Percentiles rank a stretch among this genome's conserved stretches.
Conservation (phyloP, 1,140 invertebrate species). For the Latrodectus geometricus region DNA sequence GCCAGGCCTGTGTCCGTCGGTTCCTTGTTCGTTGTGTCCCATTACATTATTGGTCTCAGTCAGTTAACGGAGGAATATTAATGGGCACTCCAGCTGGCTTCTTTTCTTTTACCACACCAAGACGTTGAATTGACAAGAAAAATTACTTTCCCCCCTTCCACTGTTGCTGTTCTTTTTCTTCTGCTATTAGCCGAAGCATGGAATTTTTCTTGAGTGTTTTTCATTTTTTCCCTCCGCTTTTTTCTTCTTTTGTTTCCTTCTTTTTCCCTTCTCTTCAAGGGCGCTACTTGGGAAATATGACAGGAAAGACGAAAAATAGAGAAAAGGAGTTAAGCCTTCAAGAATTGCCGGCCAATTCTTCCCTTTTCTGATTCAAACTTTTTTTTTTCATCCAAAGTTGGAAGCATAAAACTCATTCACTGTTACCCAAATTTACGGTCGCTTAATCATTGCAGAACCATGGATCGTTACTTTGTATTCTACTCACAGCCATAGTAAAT, state of each 20-base stretch:
- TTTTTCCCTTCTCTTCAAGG: not conserved
- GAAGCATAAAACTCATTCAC: conserved; percentile 6
- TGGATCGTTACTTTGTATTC: too few species aligned
- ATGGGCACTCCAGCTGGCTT: conserved; percentile 46
- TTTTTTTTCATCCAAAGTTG: not conserved
- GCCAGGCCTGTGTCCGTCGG: conserved; percentile 22
- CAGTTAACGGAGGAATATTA: conserved; percentile 56
- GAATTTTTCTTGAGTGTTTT: conserved; percentile 30
- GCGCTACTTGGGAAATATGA: conserved; percentile 17
- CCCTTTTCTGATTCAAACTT: not conserved
- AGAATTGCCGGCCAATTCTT: not conserved
- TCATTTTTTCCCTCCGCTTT: not conserved
- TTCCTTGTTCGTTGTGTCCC: conserved; percentile 46
- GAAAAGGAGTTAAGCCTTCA: conserved; percentile 40
- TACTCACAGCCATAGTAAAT: too few species aligned
- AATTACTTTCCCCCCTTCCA: conserved; percentile 36
- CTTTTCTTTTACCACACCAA: conserved; percentile 26
- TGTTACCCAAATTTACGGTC: not conserved
- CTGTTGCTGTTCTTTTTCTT: conserved; percentile 1
- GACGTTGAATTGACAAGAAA: conserved; percentile 57
- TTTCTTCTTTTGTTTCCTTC: conserved; percentile 5
- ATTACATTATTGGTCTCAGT: conserved; percentile 56
- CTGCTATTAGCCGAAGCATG: conserved; percentile 33
- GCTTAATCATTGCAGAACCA: too few species aligned
- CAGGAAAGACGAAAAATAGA: conserved; percentile 35